phyloP scores from a whole-genome alignment of 92 coral and sea anemone species.

The Ricordea florida region DNA sequence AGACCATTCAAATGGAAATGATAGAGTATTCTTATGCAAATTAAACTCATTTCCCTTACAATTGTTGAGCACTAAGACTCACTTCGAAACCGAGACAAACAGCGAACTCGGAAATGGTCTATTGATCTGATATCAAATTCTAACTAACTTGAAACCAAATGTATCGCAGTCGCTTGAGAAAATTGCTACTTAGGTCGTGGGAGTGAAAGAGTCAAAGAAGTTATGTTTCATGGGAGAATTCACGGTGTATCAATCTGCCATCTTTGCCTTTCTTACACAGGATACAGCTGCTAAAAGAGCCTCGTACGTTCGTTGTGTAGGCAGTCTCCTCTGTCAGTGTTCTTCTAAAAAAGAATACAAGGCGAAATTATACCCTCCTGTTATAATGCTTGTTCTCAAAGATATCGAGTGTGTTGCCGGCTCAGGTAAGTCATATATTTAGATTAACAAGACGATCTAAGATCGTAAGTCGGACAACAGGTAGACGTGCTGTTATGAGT shows the following conservation, averaged over 20 bases:
- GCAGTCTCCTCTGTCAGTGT: conserved; percentile 75
- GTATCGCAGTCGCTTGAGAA: too few relatives aligned
- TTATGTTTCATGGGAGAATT: too few relatives aligned
- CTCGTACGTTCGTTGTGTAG: conserved; percentile 75
- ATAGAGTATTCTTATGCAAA: too few relatives aligned
- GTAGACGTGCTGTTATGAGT: not conserved
- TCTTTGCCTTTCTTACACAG: conserved; percentile 29
- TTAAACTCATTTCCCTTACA: too few relatives aligned
- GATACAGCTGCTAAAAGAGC: conserved; percentile 83
- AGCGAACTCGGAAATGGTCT: too few relatives aligned
- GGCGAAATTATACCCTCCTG: conserved; percentile 74
- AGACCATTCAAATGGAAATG: too few relatives aligned
- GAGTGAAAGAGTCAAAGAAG: not conserved
- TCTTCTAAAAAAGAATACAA: conserved; percentile 68
- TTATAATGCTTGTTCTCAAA: conserved; percentile 69
- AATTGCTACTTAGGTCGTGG: not conserved
- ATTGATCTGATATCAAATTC: too few relatives aligned
- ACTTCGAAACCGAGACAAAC: too few relatives aligned
- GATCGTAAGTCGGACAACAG: not conserved
- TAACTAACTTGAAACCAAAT: too few relatives aligned
- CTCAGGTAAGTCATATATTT: conserved; percentile 53
- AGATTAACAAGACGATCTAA: not conserved
- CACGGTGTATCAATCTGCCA: not conserved
- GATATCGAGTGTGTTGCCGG: conserved; percentile 86
- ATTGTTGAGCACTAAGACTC: too few relatives aligned